A percentile compares a stretch with the other conserved stretches of the same genome.
Conservation (phyloP, 1,140 invertebrate genomes). For the Drosophila kepulauana region DNA sequence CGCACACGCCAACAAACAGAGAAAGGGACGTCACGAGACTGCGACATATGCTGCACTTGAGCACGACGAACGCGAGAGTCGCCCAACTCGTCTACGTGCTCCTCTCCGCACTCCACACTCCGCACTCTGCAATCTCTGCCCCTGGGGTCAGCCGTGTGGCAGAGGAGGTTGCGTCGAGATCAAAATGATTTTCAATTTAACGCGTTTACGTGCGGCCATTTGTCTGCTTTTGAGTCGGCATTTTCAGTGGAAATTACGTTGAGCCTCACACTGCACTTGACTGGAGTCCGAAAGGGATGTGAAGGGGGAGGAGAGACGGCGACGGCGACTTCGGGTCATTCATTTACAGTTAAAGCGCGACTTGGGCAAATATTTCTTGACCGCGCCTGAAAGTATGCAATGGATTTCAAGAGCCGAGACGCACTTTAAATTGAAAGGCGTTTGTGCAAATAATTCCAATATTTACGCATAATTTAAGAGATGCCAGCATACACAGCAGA, state of each 20-base stretch:
- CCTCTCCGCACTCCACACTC: not conserved
- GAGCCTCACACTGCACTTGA: conserved; percentile 21
- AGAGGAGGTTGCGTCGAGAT: conserved; percentile 72
- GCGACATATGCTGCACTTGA: conserved; percentile 70
- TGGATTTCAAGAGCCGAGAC: not conserved
- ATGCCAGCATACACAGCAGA: conserved; percentile 5
- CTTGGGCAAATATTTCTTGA: conserved; percentile 27
- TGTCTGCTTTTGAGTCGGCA: conserved; percentile 55
- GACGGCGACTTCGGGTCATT: conserved; percentile 49
- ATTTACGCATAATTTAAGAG: conserved; percentile 77
- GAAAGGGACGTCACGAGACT: conserved; percentile 12
- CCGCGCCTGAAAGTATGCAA: conserved; percentile 58
- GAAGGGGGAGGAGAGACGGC: not conserved
- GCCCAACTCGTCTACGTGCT: conserved; percentile 12
- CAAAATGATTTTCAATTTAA: conserved; percentile 84
- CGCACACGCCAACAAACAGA: not conserved
- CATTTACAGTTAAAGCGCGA: conserved; percentile 65
- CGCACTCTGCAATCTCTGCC: not conserved
- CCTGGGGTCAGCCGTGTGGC: conserved; percentile 28
- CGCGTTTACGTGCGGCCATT: conserved; percentile 78
- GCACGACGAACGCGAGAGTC: conserved; percentile 11
- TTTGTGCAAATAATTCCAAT: conserved; percentile 77
- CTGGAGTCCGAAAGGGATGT: conserved; percentile 2
- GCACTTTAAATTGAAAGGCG: conserved; percentile 65
- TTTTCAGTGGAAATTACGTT: conserved; percentile 55